These are phyloP conservation scores for Dasyurus viverrinus DNA, from an alignment of 2,113 vertebrate species.

Conservation along the genomic window DNA sequence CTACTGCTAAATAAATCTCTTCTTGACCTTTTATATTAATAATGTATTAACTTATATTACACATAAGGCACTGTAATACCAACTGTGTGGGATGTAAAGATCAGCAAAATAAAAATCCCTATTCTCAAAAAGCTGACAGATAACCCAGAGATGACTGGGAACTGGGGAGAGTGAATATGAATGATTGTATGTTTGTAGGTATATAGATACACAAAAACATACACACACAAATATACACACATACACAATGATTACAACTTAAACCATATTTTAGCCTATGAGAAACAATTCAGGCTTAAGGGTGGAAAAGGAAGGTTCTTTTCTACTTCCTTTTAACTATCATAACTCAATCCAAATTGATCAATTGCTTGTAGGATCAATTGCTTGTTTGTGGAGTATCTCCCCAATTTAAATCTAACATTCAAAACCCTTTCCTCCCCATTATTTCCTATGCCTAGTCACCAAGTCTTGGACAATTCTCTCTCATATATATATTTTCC, in stretches of 20 bases:
- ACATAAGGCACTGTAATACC: not conserved
- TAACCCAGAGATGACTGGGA: not conserved
- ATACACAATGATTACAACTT: not conserved
- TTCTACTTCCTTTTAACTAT: not conserved
- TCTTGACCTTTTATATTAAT: not conserved
- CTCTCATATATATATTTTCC: not conserved
- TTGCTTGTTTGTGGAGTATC: not conserved
- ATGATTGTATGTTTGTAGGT: too few relatives aligned
- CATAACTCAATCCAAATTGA: not conserved
- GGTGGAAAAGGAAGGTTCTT: not conserved
- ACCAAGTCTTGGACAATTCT: not conserved
- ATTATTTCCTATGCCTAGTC: not conserved
- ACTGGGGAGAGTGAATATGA: not conserved
- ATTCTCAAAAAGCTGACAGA: not conserved
- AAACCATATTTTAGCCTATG: not conserved
- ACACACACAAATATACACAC: not conserved
- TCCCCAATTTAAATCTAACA: not conserved
- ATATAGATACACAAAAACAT: too few relatives aligned
- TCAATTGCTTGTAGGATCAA: not conserved
- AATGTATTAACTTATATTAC: not conserved
- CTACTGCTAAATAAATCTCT: not conserved
- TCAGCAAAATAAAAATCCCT: not conserved
- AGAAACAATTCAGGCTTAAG: not conserved
- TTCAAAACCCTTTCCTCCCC: not conserved
- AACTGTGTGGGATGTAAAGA: not conserved